Evolutionary conservation across 2,113 vertebrate genomes (phyloP), one percentile per base, ranked within the genome.

Genomic region (Tetrao urogallus): DNA sequence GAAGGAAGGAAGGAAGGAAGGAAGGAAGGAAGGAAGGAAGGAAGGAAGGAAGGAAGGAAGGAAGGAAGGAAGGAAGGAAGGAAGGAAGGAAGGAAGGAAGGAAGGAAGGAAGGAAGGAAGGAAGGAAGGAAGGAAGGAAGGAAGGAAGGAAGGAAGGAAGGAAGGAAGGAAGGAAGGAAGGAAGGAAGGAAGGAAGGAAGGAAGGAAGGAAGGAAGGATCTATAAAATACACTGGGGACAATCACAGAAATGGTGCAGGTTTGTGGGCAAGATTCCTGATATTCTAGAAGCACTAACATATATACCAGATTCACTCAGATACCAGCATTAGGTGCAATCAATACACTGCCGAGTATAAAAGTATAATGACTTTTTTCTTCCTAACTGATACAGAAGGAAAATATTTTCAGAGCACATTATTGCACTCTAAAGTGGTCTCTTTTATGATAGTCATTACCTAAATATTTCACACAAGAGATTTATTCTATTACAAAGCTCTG

Each of bases 371-470:
- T 94, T 67, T 66, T 95, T 93, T 96, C 61, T 73, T 96, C 71
- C 88, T 80, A 70, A 88, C 58, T 91, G 89, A 92, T 82, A 94
- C 60, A 69, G 90, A 95, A 96, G 95, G 94, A 92, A 74, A 76
- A 63, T 76, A 70, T 48, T 90, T 80, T 88, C 82, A 94, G 93
- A 97, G 94, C 79, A 90, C 32, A 48, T 96, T 97, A 96, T 96
- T 96, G 90, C 86, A 83, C 81, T 97, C 88, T 83, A 95, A 97
- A 97, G 90, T 91, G 93, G 89, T 94, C 95, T 97, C 85, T 88
- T 97, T 97, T 98, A 96, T 95, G 95, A 94, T 93, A 97, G 96
- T 96, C 96, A 95, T 97, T 97, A 97, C 89, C 93, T 97, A 97
- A 97, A 96, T 97, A 97, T 97, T 97, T 97, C 92, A 97, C 97